These are phyloP conservation scores for Siniperca chuatsi DNA, from an alignment of 2,113 vertebrate genomes.

Conservation along the genomic window DNA sequence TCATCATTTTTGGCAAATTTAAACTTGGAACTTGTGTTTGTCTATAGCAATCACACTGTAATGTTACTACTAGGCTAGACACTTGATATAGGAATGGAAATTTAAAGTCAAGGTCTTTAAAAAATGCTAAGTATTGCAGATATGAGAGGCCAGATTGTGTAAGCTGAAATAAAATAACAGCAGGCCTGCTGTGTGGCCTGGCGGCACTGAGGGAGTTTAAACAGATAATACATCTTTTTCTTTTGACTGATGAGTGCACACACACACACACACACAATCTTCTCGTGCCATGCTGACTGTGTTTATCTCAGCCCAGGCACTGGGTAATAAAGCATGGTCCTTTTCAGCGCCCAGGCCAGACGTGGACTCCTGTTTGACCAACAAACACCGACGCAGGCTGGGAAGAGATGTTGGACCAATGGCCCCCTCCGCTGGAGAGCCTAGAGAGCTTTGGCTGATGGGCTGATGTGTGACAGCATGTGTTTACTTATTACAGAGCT, in stretches of 20 bases:
- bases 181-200: slow-evolving; percentile 78
- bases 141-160: slow-evolving; percentile 68
- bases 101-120: slow-evolving; percentile 36
- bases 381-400: slow-evolving; percentile 52
- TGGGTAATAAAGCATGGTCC: slow-evolving; percentile 71
- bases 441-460: slow-evolving; percentile 73
- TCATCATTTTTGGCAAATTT: slow-evolving; percentile 16
- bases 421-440: slow-evolving; percentile 73
- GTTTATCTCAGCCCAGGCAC: slow-evolving; percentile 76
- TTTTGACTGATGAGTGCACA: slow-evolving; percentile 65
- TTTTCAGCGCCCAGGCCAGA: slow-evolving; percentile 64
- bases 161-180: slow-evolving; percentile 61
- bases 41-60: slow-evolving; percentile 17
- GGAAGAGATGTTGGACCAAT: slow-evolving; percentile 59
- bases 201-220: slow-evolving; percentile 74
- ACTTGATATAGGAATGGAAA: slow-evolving; percentile 52
- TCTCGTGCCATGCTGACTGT: slow-evolving; percentile 72
- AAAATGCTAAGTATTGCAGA: slow-evolving; percentile 71
- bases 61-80: slow-evolving; percentile 8
- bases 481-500: slow-evolving; percentile 76
- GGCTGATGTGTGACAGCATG: slow-evolving; percentile 73
- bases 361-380: slow-evolving; percentile 51
- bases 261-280: slow-evolving; percentile 39
- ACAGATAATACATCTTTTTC: slow-evolving; percentile 80
- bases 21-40: slow-evolving; percentile 12